Percentiles rank a stretch among this genome's conserved stretches.
Conservation (phyloP, 2,113 vertebrate genomes). For the Prionailurus viverrinus region DNA sequence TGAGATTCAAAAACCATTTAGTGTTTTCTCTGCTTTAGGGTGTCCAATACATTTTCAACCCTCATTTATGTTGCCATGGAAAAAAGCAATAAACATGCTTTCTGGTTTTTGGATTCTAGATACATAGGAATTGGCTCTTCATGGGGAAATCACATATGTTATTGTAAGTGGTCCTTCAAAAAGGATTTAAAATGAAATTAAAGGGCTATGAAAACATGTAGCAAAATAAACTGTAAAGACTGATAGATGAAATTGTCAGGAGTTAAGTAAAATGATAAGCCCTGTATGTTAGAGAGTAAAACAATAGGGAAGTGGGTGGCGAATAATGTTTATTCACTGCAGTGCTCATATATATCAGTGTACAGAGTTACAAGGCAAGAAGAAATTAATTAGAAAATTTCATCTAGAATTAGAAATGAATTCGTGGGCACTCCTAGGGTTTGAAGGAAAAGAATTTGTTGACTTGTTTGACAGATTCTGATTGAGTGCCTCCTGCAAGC, state of each 20-base stretch:
- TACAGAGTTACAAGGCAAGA: background rate
- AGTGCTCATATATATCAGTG: background rate
- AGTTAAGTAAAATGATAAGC: background rate
- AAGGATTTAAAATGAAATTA: constrained; percentile 34
- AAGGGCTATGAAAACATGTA: background rate
- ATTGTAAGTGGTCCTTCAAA: background rate
- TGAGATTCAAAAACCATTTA: constrained; percentile 19
- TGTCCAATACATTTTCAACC: background rate
- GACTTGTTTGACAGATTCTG: background rate
- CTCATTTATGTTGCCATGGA: background rate
- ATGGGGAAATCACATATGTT: background rate
- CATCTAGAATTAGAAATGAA: background rate
- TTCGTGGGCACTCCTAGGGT: background rate
- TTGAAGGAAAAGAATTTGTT: background rate
- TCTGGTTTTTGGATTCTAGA: background rate
- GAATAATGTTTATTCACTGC: background rate
- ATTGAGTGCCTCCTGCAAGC: background rate
- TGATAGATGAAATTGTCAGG: background rate
- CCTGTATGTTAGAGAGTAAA: background rate
- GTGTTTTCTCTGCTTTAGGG: background rate
- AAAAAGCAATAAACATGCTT: background rate
- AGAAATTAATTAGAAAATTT: background rate
- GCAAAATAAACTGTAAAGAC: background rate
- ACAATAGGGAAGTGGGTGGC: background rate
- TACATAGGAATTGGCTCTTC: constrained; percentile 17